These are phyloP conservation scores for Metopolophium dirhodum DNA, from an alignment of 1,140 invertebrate genomes.

Conservation along the genomic window DNA sequence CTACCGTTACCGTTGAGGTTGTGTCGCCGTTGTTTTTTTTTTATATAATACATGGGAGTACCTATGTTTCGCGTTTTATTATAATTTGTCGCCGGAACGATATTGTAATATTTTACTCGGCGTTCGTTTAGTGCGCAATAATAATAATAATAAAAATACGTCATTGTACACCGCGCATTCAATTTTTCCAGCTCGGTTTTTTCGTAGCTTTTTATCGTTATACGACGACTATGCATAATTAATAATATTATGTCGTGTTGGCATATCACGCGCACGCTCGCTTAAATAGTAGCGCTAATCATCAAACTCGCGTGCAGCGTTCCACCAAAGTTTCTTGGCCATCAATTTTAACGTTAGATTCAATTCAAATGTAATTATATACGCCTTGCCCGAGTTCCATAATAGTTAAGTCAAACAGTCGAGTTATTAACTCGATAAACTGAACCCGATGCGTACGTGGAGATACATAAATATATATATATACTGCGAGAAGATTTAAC, in stretches of 20 bases:
- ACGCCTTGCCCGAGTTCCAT: background rate
- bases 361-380: slow-evolving; percentile 9
- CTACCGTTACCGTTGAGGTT: background rate
- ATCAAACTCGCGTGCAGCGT: background rate
- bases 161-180: background rate
- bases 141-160: background rate
- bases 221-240: background rate
- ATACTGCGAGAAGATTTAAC: background rate
- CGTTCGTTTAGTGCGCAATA: background rate
- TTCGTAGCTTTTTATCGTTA: background rate
- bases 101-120: slow-evolving; percentile 4
- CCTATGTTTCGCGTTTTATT: background rate
- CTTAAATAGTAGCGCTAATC: background rate
- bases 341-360: background rate
- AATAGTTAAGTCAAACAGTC: slow-evolving; percentile 2
- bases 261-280: background rate
- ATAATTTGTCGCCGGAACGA: background rate
- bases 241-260: background rate
- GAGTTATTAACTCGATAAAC: background rate
- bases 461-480: no score
- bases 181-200: background rate
- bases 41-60: background rate
- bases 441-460: background rate
- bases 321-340: background rate
- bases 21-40: background rate